Evolutionary conservation across 1,140 invertebrate genomes (phyloP), one percentile per base, ranked within the genome.

Genomic region (Thaumatotibia leucotreta): DNA sequence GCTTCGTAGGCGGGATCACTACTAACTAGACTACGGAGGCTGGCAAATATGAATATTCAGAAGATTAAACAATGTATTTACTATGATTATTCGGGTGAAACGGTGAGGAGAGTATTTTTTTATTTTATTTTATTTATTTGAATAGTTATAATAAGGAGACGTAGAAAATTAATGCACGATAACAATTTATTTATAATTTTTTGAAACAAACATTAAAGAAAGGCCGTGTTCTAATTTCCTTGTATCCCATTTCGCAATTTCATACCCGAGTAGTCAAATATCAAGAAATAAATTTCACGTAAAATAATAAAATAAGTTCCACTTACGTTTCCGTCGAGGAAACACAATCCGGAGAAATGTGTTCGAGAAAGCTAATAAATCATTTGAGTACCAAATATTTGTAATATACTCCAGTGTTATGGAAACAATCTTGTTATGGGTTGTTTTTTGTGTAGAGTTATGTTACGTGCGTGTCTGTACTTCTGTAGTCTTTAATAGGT

Each of bases 291-390:
- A 29, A 58, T 58, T 58, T 29, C 27, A 27, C 52, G n/a, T 31
- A 29, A 27, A 58, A 58, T 58, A 29, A 58, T 58, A 58, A 58
- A 58, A 58, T 20, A 58, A 58, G 52, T 58, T 58, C 52, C 52
- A 58, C 24, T 58, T 58, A 58, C 52, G 52, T 58, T 58, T 58
- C 52, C 52, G 10, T 1, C 14, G 52, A 58, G 52, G 52, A 58
- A 58, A 58, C 24, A 58, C n/a, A 29, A 58, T 27, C 24, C 52
- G 23, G 14, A 58, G 52, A 58, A 58, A 58, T 58, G 52, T 58
- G 52, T 58, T 58, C 27, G n/a, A 54, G 50, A 58, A 58, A 58
- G 52, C 52, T 58, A 29, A 58, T 58, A 58, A 58, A 58, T 58
- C 52, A 58, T 58, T 58, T 58, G 52, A 58, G 52, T 58, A 24